Conservation (phyloP, 2,797 vertebrate species). For the Malurus splendens region DNA sequence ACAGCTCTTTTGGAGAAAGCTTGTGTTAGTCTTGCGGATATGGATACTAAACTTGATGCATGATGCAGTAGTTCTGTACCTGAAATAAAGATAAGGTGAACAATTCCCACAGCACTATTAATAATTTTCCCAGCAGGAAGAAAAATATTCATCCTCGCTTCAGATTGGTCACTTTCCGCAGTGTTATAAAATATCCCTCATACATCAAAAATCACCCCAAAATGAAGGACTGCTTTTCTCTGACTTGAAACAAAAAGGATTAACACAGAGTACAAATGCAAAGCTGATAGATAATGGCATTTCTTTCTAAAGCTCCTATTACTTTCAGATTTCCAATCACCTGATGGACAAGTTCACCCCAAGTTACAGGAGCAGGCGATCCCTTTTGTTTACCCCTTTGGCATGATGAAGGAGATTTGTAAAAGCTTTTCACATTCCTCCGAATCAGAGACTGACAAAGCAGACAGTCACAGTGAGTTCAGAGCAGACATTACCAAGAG, state of each 20-base stretch:
- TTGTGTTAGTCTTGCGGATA: not conserved
- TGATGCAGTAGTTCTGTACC: not conserved
- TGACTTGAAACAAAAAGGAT: conserved; percentile 49
- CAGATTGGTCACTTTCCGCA: conserved; percentile 11
- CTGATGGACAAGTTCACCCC: conserved; percentile 16
- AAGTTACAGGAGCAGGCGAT: not conserved
- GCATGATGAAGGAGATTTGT: not conserved
- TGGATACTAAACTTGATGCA: not conserved
- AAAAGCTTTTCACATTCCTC: not conserved
- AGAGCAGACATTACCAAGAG: not conserved
- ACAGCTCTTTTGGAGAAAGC: not conserved
- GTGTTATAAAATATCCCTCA: conserved; percentile 32
- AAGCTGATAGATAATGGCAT: conserved; percentile 14
- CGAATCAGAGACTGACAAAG: not conserved
- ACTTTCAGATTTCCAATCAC: not conserved
- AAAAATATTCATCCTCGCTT: not conserved
- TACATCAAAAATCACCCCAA: not conserved
- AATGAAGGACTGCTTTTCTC: conserved; percentile 31
- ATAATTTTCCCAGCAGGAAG: conserved; percentile 20
- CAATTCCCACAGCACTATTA: not conserved
- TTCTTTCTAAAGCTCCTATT: conserved; percentile 8
- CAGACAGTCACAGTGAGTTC: not conserved
- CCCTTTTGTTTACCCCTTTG: conserved; percentile 24
- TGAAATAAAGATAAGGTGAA: conserved; percentile 53
- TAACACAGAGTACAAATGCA: conserved; percentile 35